phyloP scores from a whole-genome alignment of 2,113 vertebrate genomes.

The Ceratotherium simum region DNA sequence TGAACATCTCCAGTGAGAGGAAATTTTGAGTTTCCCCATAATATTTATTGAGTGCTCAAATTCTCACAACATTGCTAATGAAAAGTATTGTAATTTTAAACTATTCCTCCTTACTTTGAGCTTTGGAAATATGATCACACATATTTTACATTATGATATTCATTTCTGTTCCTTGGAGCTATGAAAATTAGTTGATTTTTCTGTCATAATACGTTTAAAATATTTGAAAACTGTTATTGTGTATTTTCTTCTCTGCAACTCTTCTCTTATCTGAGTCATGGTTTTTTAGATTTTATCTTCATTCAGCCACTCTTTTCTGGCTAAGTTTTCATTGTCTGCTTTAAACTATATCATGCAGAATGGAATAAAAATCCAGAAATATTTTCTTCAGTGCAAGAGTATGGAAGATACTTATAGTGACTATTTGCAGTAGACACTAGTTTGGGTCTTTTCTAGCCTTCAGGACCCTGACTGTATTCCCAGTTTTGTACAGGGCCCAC shows the following conservation, averaged over 20 bases:
- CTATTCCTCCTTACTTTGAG: neutral
- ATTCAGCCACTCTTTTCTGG: neutral
- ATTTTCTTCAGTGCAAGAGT: neutral
- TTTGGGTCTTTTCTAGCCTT: neutral
- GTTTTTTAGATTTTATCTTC: neutral
- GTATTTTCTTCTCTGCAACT: neutral
- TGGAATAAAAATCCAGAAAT: neutral
- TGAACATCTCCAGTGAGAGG: neutral
- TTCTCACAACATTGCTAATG: slow-evolving; percentile 26
- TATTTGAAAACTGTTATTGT: neutral
- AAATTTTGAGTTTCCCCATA: neutral
- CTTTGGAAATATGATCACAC: slow-evolving; percentile 14
- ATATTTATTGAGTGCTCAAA: slow-evolving; percentile 41
- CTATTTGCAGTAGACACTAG: neutral
- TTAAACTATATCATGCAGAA: neutral
- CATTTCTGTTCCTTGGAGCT: neutral
- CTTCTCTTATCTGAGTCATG: neutral
- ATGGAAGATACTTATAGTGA: neutral
- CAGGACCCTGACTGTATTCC: neutral
- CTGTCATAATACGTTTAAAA: slow-evolving; percentile 14
- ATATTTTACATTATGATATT: slow-evolving; percentile 4
- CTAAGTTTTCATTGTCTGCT: neutral
- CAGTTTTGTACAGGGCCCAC: neutral
- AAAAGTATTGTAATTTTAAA: neutral
- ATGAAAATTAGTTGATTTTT: slow-evolving; percentile 41